These are phyloP conservation scores for Bergia puertoricense DNA, from an alignment of 92 coral and sea anemone species.

Conservation along the genomic window DNA sequence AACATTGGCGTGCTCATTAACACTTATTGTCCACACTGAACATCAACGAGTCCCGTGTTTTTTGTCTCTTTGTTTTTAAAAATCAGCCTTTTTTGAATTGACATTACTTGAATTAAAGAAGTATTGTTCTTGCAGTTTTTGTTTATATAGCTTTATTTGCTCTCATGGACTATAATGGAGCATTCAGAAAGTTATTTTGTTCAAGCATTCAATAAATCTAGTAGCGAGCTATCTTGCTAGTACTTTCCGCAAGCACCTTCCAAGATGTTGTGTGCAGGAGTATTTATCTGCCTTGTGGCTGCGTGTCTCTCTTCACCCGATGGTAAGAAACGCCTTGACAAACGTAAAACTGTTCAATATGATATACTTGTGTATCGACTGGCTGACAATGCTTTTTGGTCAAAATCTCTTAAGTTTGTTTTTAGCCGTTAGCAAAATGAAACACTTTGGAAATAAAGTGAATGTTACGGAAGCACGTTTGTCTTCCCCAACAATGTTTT, in stretches of 20 bases:
- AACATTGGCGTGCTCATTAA: too few species aligned
- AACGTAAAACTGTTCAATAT: background rate
- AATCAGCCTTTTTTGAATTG: too few species aligned
- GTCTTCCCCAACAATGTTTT: too few species aligned
- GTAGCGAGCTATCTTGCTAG: background rate
- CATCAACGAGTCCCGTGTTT: too few species aligned
- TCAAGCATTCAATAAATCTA: background rate
- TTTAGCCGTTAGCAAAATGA: too few species aligned
- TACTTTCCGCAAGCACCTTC: background rate
- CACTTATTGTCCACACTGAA: too few species aligned
- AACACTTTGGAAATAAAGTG: too few species aligned
- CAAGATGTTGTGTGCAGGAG: slow-evolving; percentile 1
- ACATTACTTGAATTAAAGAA: too few species aligned
- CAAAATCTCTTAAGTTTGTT: background rate
- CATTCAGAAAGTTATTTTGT: background rate
- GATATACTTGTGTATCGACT: background rate
- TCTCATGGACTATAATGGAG: background rate
- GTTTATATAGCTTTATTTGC: background rate
- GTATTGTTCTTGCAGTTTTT: too few species aligned
- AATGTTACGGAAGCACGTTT: too few species aligned
- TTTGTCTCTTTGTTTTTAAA: too few species aligned
- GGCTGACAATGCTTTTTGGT: background rate
- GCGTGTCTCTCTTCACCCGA: background rate
- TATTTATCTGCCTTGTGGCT: background rate
- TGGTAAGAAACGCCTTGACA: background rate